Evolutionary conservation across 2,113 vertebrate species (phyloP).

Genomic region (Urocolius indicus): DNA sequence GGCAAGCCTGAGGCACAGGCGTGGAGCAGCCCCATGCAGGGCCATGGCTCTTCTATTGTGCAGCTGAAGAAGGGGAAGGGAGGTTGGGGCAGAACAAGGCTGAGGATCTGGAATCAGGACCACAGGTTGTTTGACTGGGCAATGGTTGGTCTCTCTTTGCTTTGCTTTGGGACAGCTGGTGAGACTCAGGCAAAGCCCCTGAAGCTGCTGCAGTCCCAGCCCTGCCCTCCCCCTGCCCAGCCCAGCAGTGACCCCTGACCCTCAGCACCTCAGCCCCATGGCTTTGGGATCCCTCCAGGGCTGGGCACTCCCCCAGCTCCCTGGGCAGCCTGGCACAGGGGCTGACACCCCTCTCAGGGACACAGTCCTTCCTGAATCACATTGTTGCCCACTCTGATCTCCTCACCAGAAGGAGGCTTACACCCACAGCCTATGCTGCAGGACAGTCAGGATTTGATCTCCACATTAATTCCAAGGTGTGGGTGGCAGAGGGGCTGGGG

Average conservation of each 20-base stretch:
- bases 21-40: not conserved
- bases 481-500: not conserved
- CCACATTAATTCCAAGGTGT: accelerated
- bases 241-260: too few species aligned
- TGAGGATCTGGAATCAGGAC: not conserved
- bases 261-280: too few species aligned
- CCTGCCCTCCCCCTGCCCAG: too few species aligned
- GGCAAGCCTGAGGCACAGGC: not conserved
- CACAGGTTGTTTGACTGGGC: not conserved
- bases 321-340: too few species aligned
- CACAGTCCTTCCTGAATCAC: too few species aligned
- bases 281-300: too few species aligned
- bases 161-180: not conserved
- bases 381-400: not conserved
- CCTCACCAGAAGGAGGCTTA: not conserved
- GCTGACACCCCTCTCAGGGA: too few species aligned
- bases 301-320: too few species aligned
- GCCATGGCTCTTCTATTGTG: not conserved
- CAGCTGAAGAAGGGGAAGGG: not conserved
- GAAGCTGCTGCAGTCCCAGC: too few species aligned
- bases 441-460: not conserved
- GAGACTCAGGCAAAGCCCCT: not conserved
- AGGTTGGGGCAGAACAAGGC: not conserved
- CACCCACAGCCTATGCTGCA: not conserved
- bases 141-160: not conserved